Base-by-base conservation (phyloP, 37 sponge, comb jelly and placozoan species). In the Aplysina aerophoba region DNA sequence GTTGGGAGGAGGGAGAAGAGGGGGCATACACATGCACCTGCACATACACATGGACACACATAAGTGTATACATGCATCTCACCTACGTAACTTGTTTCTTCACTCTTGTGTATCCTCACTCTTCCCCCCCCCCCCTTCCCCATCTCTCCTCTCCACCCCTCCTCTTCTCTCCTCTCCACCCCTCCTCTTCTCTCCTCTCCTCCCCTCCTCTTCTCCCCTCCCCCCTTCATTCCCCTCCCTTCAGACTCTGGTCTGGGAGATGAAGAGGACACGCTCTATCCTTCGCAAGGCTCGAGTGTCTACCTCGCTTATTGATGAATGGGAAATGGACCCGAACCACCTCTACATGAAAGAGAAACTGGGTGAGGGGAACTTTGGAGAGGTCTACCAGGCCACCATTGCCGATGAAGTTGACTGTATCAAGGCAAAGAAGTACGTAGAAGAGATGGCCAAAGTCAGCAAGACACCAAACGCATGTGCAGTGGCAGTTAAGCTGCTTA, bases 281-380 rank as follows among this genome's bases (percentile, higher is more conserved):
- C 21, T 60, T 16, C 16, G 59, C 22, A 56, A 28, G 37, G 55
- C 4, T 36, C 36, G 35, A 0, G 31, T 21, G 16, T 34, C 38
- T 25, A 13, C 27, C 59, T 30, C 54, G 0, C 30, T 59, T 16
- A 25, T 19, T n/a, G 94, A 93, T 33, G 91, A 93, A 55, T 93
- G 94, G 94, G 94, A 93, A 57, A 0, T 93, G 24, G 38, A 88
- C 59, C 83, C 91, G 0, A 72, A 41, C 31, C 80, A 89, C 39
- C 74, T 94, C 24, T 59, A 87, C 15, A 65, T 94, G 36, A 87
- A 89, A 25, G 61, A 85, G 19, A 55, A 39, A 14, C 81, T 94
- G 0, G 95, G 95, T 13, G 89, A 91, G 35, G 95, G 95, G 0
- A 87, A 84, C 6, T 94, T 94, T 87, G 95, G 95, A 21, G 92